These are phyloP conservation scores for Silurus lanzhouensis DNA, from an alignment of 2,797 vertebrate genomes.

Conservation along the genomic window DNA sequence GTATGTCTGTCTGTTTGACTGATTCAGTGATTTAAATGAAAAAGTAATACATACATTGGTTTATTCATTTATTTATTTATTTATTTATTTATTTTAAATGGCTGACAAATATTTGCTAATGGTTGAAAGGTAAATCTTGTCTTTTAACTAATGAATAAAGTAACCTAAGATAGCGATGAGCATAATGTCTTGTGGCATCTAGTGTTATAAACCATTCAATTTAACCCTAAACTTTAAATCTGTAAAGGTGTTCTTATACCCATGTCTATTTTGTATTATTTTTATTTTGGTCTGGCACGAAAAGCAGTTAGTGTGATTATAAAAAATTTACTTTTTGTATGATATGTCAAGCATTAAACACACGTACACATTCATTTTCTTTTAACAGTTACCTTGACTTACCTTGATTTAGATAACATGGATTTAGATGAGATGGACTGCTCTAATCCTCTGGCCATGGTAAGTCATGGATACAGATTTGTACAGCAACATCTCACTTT, in stretches of 20 bases:
- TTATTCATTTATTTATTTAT: not conserved
- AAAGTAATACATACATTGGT: not conserved
- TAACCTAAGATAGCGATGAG: not conserved
- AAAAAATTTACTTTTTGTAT: not conserved
- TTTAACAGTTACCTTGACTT: slow-evolving; percentile 11
- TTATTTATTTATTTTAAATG: slow-evolving; percentile 43
- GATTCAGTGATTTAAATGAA: slow-evolving; percentile 17
- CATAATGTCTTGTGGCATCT: too few species aligned
- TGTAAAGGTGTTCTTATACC: too few species aligned
- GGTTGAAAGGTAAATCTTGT: slow-evolving; percentile 53
- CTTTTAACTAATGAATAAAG: not conserved
- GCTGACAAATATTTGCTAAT: slow-evolving; percentile 32
- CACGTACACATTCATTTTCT: not conserved
- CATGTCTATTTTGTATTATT: not conserved
- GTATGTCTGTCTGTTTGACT: not conserved
- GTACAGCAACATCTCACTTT: too few species aligned
- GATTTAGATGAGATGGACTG: slow-evolving; percentile 27
- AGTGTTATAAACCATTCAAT: too few species aligned
- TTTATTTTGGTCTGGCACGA: not conserved
- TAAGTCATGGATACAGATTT: slow-evolving; percentile 4
- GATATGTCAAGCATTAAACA: not conserved
- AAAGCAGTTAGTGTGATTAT: not conserved
- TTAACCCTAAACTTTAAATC: too few species aligned
- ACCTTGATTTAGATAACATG: not conserved
- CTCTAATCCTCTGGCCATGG: slow-evolving; percentile 26